Evolutionary conservation across 1,140 invertebrate species (phyloP), one percentile per base, ranked within the genome.

Genomic region (Coelopa frigida): DNA sequence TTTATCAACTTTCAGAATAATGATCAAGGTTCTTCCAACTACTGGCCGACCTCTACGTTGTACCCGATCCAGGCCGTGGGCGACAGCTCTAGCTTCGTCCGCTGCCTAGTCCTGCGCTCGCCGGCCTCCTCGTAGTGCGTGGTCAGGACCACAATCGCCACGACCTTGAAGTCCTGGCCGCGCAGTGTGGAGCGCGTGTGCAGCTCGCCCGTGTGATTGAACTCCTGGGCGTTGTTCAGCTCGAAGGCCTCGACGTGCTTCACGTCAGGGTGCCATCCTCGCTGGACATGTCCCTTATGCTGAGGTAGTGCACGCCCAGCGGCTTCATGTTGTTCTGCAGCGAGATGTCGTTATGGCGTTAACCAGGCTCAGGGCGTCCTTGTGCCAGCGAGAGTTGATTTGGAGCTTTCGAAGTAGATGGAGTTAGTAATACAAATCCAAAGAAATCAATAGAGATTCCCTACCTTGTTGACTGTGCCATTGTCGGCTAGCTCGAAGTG

Each of bases 171-270:
- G 20, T 83, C 74, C 57, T 86, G 82, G 1, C 83, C 83, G 3
- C 75, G 77, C 5, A 77, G 72, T 22, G 77, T 80, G 3, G 79
- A 78, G 37, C 71, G 62, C 4, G 86, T 73, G 54, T 76, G 76
- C 3, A 86, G 70, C 59, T 84, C 82, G 0, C 85, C 84, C 1
- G 79, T 81, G 2, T 89, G 65, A 63, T 87, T 85, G 51, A 87
- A 83, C 29, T 78, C 78, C 1, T 76, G 77, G 0, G 71, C 64
- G 49, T 89, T 84, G 32, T 78, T 64, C 32, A 89, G 55, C 54
- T 85, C 78, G 57, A 82, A 89, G 3, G 89, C 55, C 50, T 88
- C 83, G 0, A 82, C 70, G 58, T 80, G 77, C 62, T 85, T 86
- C 8, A 79, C 78, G 53, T 83, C 80, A 74, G 32, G 70, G 44